Evolutionary conservation across 2,797 vertebrate genomes (phyloP).

Genomic region (Coendou prehensilis): DNA sequence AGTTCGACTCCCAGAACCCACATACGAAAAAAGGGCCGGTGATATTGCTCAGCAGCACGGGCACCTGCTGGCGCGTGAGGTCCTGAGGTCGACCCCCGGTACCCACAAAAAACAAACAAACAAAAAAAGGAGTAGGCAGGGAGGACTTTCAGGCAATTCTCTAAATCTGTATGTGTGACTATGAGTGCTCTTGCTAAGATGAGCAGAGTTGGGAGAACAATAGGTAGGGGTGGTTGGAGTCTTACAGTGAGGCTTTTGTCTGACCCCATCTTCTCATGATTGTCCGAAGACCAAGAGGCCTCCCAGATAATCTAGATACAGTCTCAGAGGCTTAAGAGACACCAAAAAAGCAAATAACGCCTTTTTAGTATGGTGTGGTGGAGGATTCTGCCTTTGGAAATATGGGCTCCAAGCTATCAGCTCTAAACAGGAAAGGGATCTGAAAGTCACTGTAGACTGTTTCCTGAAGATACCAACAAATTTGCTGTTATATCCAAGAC

Average conservation of each 20-base stretch:
- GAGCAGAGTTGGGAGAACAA: not conserved
- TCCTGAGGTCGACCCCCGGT: too few species aligned
- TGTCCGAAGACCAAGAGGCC: constrained; percentile 25
- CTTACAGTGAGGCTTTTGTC: constrained; percentile 17
- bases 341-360: not conserved
- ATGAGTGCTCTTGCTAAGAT: constrained; percentile 38
- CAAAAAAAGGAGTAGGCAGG: not conserved
- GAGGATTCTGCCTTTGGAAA: not conserved
- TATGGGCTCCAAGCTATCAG: constrained; percentile 38
- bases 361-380: not conserved
- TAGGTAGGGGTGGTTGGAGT: not conserved
- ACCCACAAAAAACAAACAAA: too few species aligned
- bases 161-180: constrained; percentile 47
- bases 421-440: constrained; percentile 63
- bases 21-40: too few species aligned
- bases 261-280: not conserved
- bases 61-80: too few species aligned
- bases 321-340: not conserved
- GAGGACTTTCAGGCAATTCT: not conserved
- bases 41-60: too few species aligned
- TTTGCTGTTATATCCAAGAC: constrained; percentile 61
- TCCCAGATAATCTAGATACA: not conserved
- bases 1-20: too few species aligned
- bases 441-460: constrained; percentile 51
- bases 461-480: constrained; percentile 35